Percentiles rank a stretch among this genome's conserved stretches.
phyloP scores from a whole-genome alignment of 2,113 vertebrate genomes.

The Dinomys branickii region DNA sequence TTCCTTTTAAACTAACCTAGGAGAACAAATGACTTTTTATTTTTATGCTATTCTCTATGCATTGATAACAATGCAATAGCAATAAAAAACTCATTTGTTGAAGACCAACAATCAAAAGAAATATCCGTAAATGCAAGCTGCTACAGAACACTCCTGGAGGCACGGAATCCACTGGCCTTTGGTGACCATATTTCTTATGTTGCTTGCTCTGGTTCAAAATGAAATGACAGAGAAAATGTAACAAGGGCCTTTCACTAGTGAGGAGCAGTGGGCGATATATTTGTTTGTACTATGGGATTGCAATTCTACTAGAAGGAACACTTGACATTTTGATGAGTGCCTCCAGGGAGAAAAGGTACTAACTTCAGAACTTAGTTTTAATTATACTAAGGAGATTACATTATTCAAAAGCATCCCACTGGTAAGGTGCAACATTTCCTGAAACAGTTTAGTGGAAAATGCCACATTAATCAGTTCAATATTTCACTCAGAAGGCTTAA shows the following conservation, averaged over 20 bases:
- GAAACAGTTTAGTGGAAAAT: slow-evolving; percentile 86
- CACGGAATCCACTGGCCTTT: not conserved
- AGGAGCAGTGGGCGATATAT: slow-evolving; percentile 80
- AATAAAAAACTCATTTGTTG: slow-evolving; percentile 57
- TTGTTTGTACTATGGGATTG: slow-evolving; percentile 84
- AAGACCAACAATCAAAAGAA: slow-evolving; percentile 52
- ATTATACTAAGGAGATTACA: slow-evolving; percentile 86
- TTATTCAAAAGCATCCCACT: slow-evolving; percentile 86
- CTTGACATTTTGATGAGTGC: slow-evolving; percentile 87
- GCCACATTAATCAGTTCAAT: slow-evolving; percentile 86
- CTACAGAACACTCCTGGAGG: not conserved
- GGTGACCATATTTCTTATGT: slow-evolving; percentile 58
- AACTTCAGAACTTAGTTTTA: slow-evolving; percentile 86
- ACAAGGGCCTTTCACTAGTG: slow-evolving; percentile 69
- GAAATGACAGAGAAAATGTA: slow-evolving; percentile 73
- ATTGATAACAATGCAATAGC: slow-evolving; percentile 50
- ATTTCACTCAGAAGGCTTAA: slow-evolving; percentile 83
- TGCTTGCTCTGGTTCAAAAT: slow-evolving; percentile 75
- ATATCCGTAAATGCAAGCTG: slow-evolving; percentile 56
- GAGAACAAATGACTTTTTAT: slow-evolving; percentile 63
- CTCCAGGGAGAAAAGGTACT: slow-evolving; percentile 84
- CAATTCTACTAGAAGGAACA: slow-evolving; percentile 82
- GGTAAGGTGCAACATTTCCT: slow-evolving; percentile 84
- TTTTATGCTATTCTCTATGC: not conserved
- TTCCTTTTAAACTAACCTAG: not conserved